Evolutionary conservation across 1,140 invertebrate species (phyloP), one percentile per base, ranked within the genome.

Genomic region (Ostrea denselamellosa): DNA sequence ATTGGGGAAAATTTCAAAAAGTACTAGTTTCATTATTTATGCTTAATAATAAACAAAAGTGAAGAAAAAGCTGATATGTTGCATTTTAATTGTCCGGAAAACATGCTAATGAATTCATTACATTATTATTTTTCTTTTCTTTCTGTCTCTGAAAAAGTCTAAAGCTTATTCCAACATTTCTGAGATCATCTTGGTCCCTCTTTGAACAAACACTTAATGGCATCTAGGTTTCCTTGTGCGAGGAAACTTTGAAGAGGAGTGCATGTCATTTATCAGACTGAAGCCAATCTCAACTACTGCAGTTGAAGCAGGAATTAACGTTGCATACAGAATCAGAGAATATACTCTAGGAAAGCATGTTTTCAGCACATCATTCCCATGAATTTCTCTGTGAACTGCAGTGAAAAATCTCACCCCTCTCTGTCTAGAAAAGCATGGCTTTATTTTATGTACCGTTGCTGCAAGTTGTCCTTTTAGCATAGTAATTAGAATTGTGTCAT

Each of bases 271-370:
- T 71, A 90, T 90, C 22, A 77, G 22, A 83, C 87, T 88, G 56
- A 90, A 90, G 51, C 82, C 65, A 54, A 87, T 89, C 51, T 87
- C 86, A 17, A 89, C 89, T 19, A 83, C 71, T 14, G 87, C 89
- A 10, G 87, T 90, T 10, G 81, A 85, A 22, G 83, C 51, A 8
- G 89, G 89, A 44, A 90, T 88, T 0, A 87, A 54, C n/a, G 85
- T 5, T 9, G 51, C 86, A 58, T 87, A 77, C 10, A 58, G 34
- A 22, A 86, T 19, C 17, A 89, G 25, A 44, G 28, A 9, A 19
- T 44, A 22, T 0, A 89, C 68, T 52, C 62, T 53, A 12, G 85
- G 88, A 62, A 87, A 89, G 22, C 82, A 89, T 14, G 51, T 77
- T 52, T 53, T 71, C 3, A 87, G 12, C 1, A 65, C 86, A 12